Evolutionary conservation across 2,797 vertebrate genomes (phyloP).

Genomic region (Clamator glandarius): DNA sequence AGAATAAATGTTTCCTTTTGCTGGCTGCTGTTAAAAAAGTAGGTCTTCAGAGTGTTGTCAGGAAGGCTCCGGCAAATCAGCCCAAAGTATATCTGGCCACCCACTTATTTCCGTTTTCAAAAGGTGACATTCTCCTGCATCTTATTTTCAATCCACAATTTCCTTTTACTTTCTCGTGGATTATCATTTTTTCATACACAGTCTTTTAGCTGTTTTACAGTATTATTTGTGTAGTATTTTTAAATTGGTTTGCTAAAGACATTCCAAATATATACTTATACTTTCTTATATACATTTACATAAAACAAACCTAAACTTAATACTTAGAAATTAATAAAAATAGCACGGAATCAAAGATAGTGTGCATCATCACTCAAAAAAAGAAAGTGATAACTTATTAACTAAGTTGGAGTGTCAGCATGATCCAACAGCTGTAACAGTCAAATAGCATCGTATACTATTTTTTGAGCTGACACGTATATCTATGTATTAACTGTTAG

Average conservation of each 20-base stretch:
- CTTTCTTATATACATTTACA: background rate
- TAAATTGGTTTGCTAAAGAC: background rate
- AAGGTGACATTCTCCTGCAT: background rate
- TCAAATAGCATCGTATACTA: background rate
- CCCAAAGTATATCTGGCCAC: background rate
- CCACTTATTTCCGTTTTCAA: background rate
- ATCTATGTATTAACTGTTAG: background rate
- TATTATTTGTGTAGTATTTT: background rate
- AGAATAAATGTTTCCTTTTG: conserved; percentile 28
- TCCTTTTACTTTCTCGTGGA: background rate
- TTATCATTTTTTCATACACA: background rate
- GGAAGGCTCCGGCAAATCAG: conserved; percentile 40
- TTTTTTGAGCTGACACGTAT: background rate
- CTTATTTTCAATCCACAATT: background rate
- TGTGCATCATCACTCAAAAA: background rate
- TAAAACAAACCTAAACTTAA: background rate
- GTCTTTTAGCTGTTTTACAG: background rate
- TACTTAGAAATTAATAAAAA: background rate
- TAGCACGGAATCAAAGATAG: background rate
- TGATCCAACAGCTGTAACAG: background rate
- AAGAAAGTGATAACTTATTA: background rate
- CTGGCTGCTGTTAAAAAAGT: conserved; percentile 26
- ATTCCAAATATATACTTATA: background rate
- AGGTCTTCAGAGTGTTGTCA: conserved; percentile 29
- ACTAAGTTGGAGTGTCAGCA: background rate